phyloP scores from a whole-genome alignment of 2,888 invertebrate genomes.

The Cylindroiulus punctatus region DNA sequence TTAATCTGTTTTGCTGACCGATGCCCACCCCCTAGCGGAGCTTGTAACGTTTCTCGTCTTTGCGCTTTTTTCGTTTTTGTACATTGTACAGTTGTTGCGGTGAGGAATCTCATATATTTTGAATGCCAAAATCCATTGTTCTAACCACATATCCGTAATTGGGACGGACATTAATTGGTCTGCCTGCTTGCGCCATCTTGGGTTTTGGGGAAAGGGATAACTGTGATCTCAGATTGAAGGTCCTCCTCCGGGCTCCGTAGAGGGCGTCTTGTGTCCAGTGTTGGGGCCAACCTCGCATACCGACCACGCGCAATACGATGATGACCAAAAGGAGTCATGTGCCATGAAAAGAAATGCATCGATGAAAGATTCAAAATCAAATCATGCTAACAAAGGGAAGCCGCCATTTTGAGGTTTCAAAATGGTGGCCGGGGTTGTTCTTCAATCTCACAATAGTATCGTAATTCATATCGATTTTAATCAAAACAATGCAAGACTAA shows the following conservation, averaged over 20 bases:
- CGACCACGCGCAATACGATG: not conserved
- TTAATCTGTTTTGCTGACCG: not conserved
- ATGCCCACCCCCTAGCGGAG: not conserved
- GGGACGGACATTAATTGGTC: slow-evolving; percentile 38
- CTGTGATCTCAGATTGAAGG: slow-evolving; percentile 38
- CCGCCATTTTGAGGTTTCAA: too few relatives aligned
- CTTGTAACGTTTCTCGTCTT: not conserved
- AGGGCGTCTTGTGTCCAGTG: not conserved
- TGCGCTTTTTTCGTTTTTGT: slow-evolving; percentile 7
- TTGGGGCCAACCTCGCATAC: not conserved
- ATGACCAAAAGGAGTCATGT: too few relatives aligned
- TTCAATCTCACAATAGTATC: too few relatives aligned
- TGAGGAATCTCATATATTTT: slow-evolving; percentile 38
- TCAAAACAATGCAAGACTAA: too few relatives aligned
- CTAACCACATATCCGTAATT: slow-evolving; percentile 26
- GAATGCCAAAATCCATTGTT: slow-evolving; percentile 42
- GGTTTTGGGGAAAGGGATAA: slow-evolving; percentile 29
- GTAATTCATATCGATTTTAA: too few relatives aligned
- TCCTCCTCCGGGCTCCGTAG: slow-evolving; percentile 34
- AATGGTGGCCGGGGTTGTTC: too few relatives aligned
- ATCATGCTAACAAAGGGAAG: too few relatives aligned
- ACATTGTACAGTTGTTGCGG: slow-evolving; percentile 42
- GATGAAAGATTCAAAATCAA: too few relatives aligned
- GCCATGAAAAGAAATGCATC: too few relatives aligned
- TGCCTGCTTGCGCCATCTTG: slow-evolving; percentile 38